phyloP scores from a whole-genome alignment of 2,888 invertebrate species.

The Spialia ferax region DNA sequence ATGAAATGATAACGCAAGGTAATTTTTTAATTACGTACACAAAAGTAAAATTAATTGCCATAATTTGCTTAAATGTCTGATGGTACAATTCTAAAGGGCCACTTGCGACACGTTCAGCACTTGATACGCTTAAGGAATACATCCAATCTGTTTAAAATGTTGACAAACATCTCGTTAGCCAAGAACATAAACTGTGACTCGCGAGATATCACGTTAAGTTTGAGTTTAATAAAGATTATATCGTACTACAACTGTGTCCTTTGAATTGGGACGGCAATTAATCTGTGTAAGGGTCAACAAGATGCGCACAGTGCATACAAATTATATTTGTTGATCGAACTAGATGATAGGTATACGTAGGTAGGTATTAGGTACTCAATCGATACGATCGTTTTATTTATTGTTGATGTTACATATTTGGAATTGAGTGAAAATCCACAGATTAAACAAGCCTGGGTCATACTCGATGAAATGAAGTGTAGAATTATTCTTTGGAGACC shows the following conservation, averaged over 20 bases:
- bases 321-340: background rate
- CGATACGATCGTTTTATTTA: no score
- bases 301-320: background rate
- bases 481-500: no score
- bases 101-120: background rate
- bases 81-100: background rate
- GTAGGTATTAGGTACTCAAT: no score
- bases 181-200: background rate
- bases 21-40: background rate
- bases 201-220: background rate
- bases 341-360: no score
- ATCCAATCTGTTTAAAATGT: conserved; percentile 11
- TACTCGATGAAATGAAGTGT: no score
- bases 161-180: conserved; percentile 7
- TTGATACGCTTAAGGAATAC: conserved; percentile 13
- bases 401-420: no score
- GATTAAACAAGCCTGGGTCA: no score
- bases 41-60: background rate
- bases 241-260: background rate
- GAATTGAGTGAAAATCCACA: no score
- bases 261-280: background rate
- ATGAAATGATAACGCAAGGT: background rate
- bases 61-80: background rate
- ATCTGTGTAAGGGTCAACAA: conserved; percentile 4
- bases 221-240: conserved; percentile 10